phyloP scores from a whole-genome alignment of 2,888 invertebrate species.

The Parapristionchus giblindavisi region DNA sequence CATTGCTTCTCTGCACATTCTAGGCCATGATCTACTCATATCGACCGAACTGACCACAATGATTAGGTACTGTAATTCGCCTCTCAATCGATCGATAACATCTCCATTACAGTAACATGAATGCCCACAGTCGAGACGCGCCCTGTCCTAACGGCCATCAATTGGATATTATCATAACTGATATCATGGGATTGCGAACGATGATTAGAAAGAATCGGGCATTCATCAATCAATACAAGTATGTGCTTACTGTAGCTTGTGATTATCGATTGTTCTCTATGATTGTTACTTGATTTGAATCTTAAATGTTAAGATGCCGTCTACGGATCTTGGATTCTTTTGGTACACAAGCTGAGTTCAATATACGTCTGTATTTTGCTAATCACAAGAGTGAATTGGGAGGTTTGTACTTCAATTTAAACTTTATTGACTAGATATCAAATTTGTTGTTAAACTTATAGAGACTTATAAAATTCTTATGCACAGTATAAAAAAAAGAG shows the following conservation, averaged over 20 bases:
- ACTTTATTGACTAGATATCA: no score
- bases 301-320: constrained; percentile 72
- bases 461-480: no score
- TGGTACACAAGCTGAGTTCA: constrained; percentile 73
- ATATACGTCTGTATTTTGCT: constrained; percentile 70
- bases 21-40: constrained; percentile 72
- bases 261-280: no score
- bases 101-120: constrained; percentile 7
- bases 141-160: constrained; percentile 27
- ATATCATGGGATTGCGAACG: constrained; percentile 72
- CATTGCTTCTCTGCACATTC: constrained; percentile 70
- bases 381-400: constrained; percentile 60
- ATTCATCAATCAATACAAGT: constrained; percentile 39
- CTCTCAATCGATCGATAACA: constrained; percentile 32
- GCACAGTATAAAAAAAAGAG: no score
- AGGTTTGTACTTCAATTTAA: no score
- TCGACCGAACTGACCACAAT: constrained; percentile 70
- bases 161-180: constrained; percentile 72
- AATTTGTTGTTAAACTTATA: no score
- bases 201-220: constrained; percentile 65
- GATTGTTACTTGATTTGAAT: no score
- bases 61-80: constrained; percentile 40
- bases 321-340: constrained; percentile 73
- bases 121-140: not conserved
- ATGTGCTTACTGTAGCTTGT: not conserved